phyloP scores from a whole-genome alignment of 1,140 invertebrate genomes.

The Drosophila simulans region DNA sequence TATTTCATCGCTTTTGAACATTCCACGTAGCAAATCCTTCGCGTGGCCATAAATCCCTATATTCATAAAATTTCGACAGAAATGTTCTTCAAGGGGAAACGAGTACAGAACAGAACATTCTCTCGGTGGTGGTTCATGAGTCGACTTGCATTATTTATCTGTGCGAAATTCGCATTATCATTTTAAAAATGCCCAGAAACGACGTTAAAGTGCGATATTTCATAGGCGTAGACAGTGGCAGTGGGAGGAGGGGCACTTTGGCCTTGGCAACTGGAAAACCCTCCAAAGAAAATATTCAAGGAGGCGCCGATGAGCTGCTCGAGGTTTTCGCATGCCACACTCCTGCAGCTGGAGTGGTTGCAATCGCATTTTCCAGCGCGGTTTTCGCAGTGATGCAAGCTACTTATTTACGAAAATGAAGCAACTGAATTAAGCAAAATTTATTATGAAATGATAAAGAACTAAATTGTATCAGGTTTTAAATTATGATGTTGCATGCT shows the following conservation, averaged over 20 bases:
- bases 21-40: constrained; percentile 49
- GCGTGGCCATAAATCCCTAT: constrained; percentile 55
- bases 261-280: constrained; percentile 27
- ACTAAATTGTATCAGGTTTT: no score
- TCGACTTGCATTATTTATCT: constrained; percentile 63
- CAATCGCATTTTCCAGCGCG: neutral
- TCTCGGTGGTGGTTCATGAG: constrained; percentile 19
- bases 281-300: constrained; percentile 40
- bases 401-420: neutral
- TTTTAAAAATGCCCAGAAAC: constrained; percentile 62
- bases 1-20: constrained; percentile 19
- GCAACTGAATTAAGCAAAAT: neutral
- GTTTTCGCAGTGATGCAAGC: constrained; percentile 6
- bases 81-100: constrained; percentile 13
- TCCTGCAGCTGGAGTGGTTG: constrained; percentile 21
- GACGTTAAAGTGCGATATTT: constrained; percentile 69
- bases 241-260: neutral
- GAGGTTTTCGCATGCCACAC: constrained; percentile 8
- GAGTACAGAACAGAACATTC: constrained; percentile 6
- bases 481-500: no score
- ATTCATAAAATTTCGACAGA: constrained; percentile 44
- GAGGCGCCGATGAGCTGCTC: constrained; percentile 25
- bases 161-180: constrained; percentile 55
- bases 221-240: constrained; percentile 31
- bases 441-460: no score